A percentile compares a stretch with the other conserved stretches of the same genome.
Conservation (phyloP, 92 coral and sea anemone species). For the Epizoanthus ramosus region DNA sequence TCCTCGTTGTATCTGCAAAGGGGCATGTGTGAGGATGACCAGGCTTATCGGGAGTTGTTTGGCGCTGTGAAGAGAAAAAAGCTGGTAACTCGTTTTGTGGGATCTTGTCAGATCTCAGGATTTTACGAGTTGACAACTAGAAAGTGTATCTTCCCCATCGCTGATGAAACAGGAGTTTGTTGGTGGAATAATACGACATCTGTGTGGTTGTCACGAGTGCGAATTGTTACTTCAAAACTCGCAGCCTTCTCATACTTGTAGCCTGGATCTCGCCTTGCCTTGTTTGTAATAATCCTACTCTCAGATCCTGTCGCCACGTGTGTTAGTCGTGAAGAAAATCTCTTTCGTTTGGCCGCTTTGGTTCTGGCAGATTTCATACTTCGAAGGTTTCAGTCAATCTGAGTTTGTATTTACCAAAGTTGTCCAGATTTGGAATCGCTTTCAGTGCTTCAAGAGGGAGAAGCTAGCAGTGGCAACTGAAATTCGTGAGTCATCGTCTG, state of each 20-base stretch:
- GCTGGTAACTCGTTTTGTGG: conserved; percentile 40
- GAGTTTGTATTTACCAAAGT: neutral
- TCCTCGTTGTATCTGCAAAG: conserved; percentile 12
- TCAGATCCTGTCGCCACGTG: conserved; percentile 42
- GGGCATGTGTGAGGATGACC: conserved; percentile 45
- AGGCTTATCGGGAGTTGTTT: conserved; percentile 48
- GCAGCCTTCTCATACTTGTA: conserved; percentile 33
- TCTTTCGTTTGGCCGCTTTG: conserved; percentile 7
- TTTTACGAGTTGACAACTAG: conserved; percentile 5
- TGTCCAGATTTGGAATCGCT: conserved; percentile 21
- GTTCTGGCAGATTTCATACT: conserved; percentile 3
- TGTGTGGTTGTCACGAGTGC: conserved; percentile 52
- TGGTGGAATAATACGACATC: conserved; percentile 19
- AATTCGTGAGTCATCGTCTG: conserved; percentile 38
- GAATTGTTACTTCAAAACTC: conserved; percentile 38
- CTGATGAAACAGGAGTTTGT: conserved; percentile 10
- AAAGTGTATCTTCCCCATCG: conserved; percentile 14
- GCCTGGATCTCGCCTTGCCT: conserved; percentile 38
- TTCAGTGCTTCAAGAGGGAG: conserved; percentile 29
- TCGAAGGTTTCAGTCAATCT: conserved; percentile 29
- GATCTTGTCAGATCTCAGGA: conserved; percentile 34
- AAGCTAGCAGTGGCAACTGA: conserved; percentile 21
- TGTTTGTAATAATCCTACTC: conserved; percentile 28
- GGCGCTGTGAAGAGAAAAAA: conserved; percentile 47
- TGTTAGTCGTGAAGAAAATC: conserved; percentile 42